Conservation (phyloP, 1,140 invertebrate genomes). For the Bombyx mandarina region DNA sequence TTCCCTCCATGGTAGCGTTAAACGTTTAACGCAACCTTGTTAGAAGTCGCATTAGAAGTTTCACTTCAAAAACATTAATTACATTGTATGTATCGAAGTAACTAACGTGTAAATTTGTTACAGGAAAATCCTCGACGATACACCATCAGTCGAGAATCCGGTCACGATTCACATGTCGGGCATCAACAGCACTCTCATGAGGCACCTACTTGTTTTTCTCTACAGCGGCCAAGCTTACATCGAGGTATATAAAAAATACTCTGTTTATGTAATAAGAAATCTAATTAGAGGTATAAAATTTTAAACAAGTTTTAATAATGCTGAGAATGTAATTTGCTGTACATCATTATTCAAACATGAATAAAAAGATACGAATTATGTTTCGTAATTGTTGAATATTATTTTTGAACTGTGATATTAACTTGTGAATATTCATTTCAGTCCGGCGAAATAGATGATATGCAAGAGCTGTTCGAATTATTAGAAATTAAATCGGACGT, state of each 20-base stretch:
- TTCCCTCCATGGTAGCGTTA: too few relatives aligned
- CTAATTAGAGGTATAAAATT: too few relatives aligned
- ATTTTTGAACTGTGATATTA: too few relatives aligned
- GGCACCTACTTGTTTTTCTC: constrained; percentile 84
- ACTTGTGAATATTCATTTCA: constrained; percentile 57
- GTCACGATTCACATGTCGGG: constrained; percentile 87
- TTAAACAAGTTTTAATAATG: too few relatives aligned
- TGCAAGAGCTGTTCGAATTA: constrained; percentile 85
- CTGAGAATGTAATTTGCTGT: too few relatives aligned
- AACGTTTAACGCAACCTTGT: too few relatives aligned
- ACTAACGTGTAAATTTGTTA: constrained; percentile 13
- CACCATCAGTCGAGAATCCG: constrained; percentile 77
- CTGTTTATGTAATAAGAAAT: too few relatives aligned
- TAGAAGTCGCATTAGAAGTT: too few relatives aligned
- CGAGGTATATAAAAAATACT: constrained; percentile 65
- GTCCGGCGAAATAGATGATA: constrained; percentile 84
- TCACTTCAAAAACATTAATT: background rate
- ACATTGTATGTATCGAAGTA: too few relatives aligned
- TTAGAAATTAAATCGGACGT: constrained; percentile 87
- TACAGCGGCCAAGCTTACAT: constrained; percentile 88
- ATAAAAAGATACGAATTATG: too few relatives aligned
- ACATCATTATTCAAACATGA: too few relatives aligned
- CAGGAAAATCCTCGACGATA: constrained; percentile 80
- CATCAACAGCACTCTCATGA: constrained; percentile 81
- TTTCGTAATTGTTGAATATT: too few relatives aligned